Percentiles rank a stretch among this genome's conserved stretches.
These are phyloP conservation scores for Tigriopus californicus DNA, from an alignment of 2,888 invertebrate species.

Conservation along the genomic window DNA sequence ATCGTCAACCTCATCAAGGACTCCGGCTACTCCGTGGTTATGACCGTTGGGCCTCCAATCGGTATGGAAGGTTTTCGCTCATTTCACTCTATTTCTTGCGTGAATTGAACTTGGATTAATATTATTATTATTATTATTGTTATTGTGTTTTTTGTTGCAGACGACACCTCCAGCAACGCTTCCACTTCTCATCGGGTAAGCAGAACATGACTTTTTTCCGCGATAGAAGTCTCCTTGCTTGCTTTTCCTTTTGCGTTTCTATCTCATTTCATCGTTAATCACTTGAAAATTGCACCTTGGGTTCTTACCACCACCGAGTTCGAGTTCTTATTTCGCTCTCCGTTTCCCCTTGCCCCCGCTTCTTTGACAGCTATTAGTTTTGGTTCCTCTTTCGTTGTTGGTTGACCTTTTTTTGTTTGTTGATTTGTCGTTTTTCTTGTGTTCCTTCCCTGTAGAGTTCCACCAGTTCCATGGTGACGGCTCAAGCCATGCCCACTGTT, in stretches of 20 bases:
- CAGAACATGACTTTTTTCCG: slow-evolving; percentile 17
- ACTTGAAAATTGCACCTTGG: too few relatives aligned
- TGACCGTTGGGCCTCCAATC: slow-evolving; percentile 48
- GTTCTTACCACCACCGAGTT: neutral
- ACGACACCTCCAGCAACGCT: slow-evolving; percentile 39
- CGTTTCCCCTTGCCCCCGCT: neutral
- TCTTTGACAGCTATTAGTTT: neutral
- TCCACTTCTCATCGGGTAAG: slow-evolving; percentile 39
- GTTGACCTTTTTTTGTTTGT: neutral
- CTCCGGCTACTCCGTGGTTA: slow-evolving; percentile 72
- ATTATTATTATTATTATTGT: neutral
- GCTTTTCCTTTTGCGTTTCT: slow-evolving; percentile 12
- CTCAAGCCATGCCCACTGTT: slow-evolving; percentile 20
- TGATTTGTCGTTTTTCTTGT: slow-evolving; percentile 5
- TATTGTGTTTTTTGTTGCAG: slow-evolving; percentile 26
- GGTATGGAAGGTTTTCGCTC: slow-evolving; percentile 22
- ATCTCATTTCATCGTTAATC: neutral
- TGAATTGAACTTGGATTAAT: neutral
- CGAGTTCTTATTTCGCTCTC: neutral
- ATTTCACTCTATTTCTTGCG: neutral
- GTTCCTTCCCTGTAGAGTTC: slow-evolving; percentile 19
- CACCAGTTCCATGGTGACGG: slow-evolving; percentile 21
- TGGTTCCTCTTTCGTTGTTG: neutral
- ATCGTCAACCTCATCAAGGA: slow-evolving; percentile 94
- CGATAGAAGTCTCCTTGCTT: neutral